A percentile compares a stretch with the other conserved stretches of the same genome.
These are phyloP conservation scores for Muscicapa striata DNA, from an alignment of 2,797 vertebrate genomes.

Conservation along the genomic window DNA sequence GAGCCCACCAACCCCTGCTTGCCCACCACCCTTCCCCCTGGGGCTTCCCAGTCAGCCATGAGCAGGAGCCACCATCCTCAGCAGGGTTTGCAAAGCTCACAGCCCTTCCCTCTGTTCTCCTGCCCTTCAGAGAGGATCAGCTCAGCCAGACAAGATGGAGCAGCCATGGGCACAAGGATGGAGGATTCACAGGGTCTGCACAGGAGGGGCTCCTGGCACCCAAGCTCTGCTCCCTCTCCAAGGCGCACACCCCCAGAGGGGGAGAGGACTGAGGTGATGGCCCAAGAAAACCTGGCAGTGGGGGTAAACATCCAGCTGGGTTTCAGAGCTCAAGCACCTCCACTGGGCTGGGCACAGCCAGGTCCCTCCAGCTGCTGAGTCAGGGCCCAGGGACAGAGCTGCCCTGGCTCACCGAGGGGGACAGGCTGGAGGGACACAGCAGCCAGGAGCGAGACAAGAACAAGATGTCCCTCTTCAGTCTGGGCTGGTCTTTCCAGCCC, in stretches of 20 bases:
- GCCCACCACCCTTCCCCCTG: neutral
- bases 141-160: neutral
- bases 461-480: neutral
- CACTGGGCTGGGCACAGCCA: accelerated
- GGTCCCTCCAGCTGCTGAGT: neutral
- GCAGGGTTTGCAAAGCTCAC: neutral
- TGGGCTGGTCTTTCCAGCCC: neutral
- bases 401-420: accelerated
- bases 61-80: neutral
- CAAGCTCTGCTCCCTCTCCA: neutral
- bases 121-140: neutral
- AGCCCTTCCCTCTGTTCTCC: neutral
- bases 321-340: neutral
- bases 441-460: neutral
- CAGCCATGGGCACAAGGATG: accelerated
- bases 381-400: neutral
- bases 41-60: neutral
- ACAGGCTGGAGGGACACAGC: neutral
- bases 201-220: neutral
- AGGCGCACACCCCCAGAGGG: accelerated
- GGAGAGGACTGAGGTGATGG: neutral
- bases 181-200: neutral
- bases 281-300: neutral
- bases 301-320: neutral
- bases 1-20: neutral